Evolutionary conservation across 2,113 vertebrate genomes (phyloP).

Genomic region (Trochalopteron elliotii): DNA sequence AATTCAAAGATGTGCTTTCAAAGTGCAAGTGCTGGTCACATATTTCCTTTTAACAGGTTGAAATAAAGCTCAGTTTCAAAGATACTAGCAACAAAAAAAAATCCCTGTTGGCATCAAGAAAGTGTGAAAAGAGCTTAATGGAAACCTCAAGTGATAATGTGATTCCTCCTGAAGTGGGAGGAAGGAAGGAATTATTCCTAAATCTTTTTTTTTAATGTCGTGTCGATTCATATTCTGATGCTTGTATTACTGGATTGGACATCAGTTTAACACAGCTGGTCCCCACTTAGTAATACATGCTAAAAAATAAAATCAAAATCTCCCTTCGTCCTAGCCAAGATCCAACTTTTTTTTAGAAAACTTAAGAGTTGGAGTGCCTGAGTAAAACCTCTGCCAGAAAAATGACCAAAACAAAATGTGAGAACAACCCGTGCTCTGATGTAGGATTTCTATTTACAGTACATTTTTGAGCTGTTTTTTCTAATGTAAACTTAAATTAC

Average conservation of each 20-base stretch:
- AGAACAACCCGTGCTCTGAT: not conserved
- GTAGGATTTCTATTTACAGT: not conserved
- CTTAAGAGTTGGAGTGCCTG: not conserved
- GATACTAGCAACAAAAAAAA: not conserved
- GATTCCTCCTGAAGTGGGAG: not conserved
- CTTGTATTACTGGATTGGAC: not conserved
- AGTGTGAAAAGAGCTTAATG: not conserved
- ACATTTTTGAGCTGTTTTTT: not conserved
- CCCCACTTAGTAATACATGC: not conserved
- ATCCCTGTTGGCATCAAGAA: not conserved
- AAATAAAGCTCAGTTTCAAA: not conserved
- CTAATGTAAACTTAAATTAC: not conserved
- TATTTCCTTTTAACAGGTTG: not conserved
- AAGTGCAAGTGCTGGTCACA: not conserved
- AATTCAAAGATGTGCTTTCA: not conserved
- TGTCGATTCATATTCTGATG: not conserved
- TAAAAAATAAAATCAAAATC: not conserved
- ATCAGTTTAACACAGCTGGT: not conserved
- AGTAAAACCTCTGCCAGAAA: not conserved
- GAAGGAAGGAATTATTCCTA: not conserved
- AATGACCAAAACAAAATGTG: not conserved
- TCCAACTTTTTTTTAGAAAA: not conserved
- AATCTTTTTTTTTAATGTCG: fast-evolving
- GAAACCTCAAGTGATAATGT: not conserved
- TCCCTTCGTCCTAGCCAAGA: not conserved